Conservation (phyloP, 2,888 invertebrate genomes). For the Lissonota sp. region DNA sequence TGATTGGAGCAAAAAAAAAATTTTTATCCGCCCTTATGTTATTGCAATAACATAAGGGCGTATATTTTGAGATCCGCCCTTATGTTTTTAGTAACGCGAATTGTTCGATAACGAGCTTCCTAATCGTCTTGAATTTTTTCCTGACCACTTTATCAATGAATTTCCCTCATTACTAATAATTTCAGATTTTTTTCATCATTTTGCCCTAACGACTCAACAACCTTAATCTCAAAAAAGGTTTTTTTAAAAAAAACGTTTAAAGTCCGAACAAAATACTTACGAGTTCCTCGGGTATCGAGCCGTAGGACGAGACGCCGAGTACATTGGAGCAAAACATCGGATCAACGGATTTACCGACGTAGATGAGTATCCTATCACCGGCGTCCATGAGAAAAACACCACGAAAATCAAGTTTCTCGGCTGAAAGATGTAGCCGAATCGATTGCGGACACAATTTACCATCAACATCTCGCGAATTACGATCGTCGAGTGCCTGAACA, state of each 20-base stretch:
- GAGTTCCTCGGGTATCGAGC: constrained; percentile 90
- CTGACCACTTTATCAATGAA: too few species aligned
- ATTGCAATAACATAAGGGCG: too few species aligned
- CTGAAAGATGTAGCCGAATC: constrained; percentile 93
- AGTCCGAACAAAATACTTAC: constrained; percentile 76
- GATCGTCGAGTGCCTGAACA: constrained; percentile 89
- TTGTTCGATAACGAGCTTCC: too few species aligned
- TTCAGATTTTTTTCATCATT: too few species aligned
- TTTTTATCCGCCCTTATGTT: too few species aligned
- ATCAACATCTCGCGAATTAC: constrained; percentile 82
- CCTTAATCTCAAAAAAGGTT: too few species aligned
- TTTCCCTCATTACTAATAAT: too few species aligned
- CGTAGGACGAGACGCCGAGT: constrained; percentile 91
- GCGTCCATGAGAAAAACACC: constrained; percentile 97
- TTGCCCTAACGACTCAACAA: too few species aligned
- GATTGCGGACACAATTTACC: constrained; percentile 87
- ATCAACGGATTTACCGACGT: constrained; percentile 92
- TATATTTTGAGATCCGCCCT: too few species aligned
- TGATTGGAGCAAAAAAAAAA: too few species aligned
- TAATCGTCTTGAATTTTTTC: too few species aligned
- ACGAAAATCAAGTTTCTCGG: constrained; percentile 91
- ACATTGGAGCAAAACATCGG: constrained; percentile 90
- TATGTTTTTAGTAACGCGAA: too few species aligned
- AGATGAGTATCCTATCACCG: constrained; percentile 92
- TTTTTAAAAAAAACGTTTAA: constrained; percentile 1